Conservation (phyloP, 2,888 invertebrate genomes). For the Dioctria rufipes region DNA sequence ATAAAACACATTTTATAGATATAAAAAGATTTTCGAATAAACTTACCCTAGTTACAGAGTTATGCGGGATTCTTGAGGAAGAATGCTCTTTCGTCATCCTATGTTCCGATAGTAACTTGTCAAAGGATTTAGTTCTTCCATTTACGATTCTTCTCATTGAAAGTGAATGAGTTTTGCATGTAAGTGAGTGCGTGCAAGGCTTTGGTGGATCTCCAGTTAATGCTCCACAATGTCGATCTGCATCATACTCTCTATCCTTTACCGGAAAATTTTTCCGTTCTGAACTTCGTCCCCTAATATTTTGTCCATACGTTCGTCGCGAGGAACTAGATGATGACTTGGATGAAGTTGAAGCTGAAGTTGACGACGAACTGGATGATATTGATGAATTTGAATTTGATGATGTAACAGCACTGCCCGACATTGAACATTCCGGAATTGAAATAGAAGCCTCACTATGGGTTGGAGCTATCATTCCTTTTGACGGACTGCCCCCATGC, state of each 20-base stretch:
- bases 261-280: slow-evolving; percentile 67
- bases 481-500: slow-evolving; percentile 38
- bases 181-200: slow-evolving; percentile 85
- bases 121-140: slow-evolving; percentile 82
- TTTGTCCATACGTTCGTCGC: slow-evolving; percentile 25
- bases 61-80: slow-evolving; percentile 7
- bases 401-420: neutral
- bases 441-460: slow-evolving; percentile 29
- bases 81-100: slow-evolving; percentile 55
- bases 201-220: slow-evolving; percentile 76
- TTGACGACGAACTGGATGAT: slow-evolving; percentile 1
- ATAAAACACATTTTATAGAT: too few species aligned
- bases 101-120: slow-evolving; percentile 79
- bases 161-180: slow-evolving; percentile 80
- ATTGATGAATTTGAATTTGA: slow-evolving; percentile 35
- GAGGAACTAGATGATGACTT: neutral
- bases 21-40: neutral
- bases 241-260: slow-evolving; percentile 81
- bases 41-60: slow-evolving; percentile 27
- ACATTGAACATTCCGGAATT: slow-evolving; percentile 21
- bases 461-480: slow-evolving; percentile 43
- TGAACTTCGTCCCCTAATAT: neutral
- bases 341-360: neutral
- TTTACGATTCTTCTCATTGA: slow-evolving; percentile 80
- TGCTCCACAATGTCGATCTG: slow-evolving; percentile 88